Evolutionary conservation across 2,797 vertebrate genomes (phyloP), one percentile per base, ranked within the genome.

Genomic region (Clangula hyemalis): DNA sequence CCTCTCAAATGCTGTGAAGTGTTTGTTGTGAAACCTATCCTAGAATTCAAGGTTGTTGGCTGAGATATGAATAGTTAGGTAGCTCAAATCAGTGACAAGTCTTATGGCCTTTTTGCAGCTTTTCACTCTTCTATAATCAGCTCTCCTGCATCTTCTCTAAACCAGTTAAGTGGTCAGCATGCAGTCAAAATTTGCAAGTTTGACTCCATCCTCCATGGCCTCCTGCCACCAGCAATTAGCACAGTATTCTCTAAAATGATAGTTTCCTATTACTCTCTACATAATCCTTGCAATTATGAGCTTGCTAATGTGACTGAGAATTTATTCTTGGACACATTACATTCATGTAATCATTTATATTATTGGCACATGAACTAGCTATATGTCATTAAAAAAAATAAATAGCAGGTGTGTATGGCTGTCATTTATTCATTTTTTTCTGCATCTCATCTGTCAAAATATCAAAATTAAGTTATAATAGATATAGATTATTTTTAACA

Each of bases 341-440:
- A 41, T 51, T 47, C 12, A 14, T 9, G 56, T 10, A 58, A 71
- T 76, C 19, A 16, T 81, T 96, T 92, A 51, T 16, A 22, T 56
- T 96, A 82, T 56, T 89, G 93, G 81, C 94, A 74, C 85, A 85
- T 94, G 64, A 77, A 32, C 78, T 47, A 69, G 61, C n/a, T 84
- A 65, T 49, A 70, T 82, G 77, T 60, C 80, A 93, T 88, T 82
- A 86, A 90, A 76, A 93, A 93, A 87, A 66, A 27, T 72, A 83
- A 95, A 74, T 93, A 85, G 80, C 91, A 95, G 89, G 91, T 85
- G 94, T 74, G 94, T 85, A 86, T 72, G 49, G 71, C 39, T 93
- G 80, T 70, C 94, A 93, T 95, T 91, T 96, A 94, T 88, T 96
- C 53, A 90, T 84, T 95, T 70, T 70, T 86, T 94, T 71, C 74